A percentile compares a stretch with the other conserved stretches of the same genome.
phyloP scores from a whole-genome alignment of 2,797 vertebrate genomes.

The Eulemur albifrons region DNA sequence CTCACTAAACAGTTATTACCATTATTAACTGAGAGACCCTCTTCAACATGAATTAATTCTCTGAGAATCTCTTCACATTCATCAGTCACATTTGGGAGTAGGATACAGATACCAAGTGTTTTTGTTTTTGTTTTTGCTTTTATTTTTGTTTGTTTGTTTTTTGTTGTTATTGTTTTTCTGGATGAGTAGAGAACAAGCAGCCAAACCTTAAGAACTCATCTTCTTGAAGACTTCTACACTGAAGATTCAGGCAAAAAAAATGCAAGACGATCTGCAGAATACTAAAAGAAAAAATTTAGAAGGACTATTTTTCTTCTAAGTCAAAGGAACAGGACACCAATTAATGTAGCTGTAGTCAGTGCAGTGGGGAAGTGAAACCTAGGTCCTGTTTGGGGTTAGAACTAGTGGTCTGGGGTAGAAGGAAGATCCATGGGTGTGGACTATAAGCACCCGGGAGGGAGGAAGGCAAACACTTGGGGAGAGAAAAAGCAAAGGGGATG shows the following conservation, averaged over 20 bases:
- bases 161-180: not conserved
- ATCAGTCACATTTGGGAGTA: not conserved
- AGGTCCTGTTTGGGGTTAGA: not conserved
- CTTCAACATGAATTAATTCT: not conserved
- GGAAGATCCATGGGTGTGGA: not conserved
- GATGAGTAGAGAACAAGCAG: not conserved
- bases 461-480: not conserved
- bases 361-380: not conserved
- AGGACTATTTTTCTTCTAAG: not conserved
- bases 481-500: not conserved
- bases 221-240: not conserved
- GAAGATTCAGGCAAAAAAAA: not conserved
- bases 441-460: not conserved
- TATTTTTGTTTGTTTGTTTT: not conserved
- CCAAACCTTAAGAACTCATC: not conserved
- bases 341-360: not conserved
- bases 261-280: not conserved
- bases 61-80: not conserved
- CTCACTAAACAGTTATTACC: not conserved
- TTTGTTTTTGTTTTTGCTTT: not conserved
- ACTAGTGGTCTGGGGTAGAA: not conserved
- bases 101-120: not conserved
- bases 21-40: not conserved
- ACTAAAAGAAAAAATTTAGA: not conserved
- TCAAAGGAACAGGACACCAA: not conserved